Evolutionary conservation across 1,140 invertebrate genomes (phyloP), one percentile per base, ranked within the genome.

Genomic region (Drosophila santomea): DNA sequence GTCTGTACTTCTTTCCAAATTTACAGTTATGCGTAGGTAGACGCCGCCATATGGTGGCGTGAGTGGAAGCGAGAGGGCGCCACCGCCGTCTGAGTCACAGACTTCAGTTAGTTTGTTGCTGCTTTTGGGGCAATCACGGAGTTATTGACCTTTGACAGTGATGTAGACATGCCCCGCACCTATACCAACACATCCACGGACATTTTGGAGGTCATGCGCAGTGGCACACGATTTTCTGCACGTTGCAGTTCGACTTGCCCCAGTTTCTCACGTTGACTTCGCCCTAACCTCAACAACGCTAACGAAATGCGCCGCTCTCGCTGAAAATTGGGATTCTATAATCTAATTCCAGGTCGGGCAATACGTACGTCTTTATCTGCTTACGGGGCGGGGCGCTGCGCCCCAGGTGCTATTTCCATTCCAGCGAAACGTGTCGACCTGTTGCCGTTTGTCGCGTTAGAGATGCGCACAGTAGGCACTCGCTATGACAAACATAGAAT

Each of bases 91-190:
- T 76, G 73, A 76, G 72, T 76, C 73, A 75, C 41, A 67, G 48
- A 48, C 48, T 51, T 48, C 6, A 23, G 52, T 48, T 75, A 45
- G 25, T 48, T 57, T 48, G 11, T 48, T 48, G 23, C 8, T 32
- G 32, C 28, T 54, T 71, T 76, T 74, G 44, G 54, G 73, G 44
- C 60, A 78, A 67, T 43, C 10, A n/a, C 61, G 47, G 58, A 71
- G 82, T 79, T 83, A 83, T 88, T 88, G 84, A 86, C 84, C 82
- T 79, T 79, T 83, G 83, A 68, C 79, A 67, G 61, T 69, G 67
- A 77, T 51, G 68, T 74, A 62, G 39, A 58, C 38, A 52, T 36
- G 45, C 61, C 14, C 20, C 47, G 15, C 2, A 5, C 20, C 35
- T 2, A n/a, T 15, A 47, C 14, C 7, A 20, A 38, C 11, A 17